Evolutionary conservation across 1,140 invertebrate species (phyloP).

Genomic region (Drosophila takahashii): DNA sequence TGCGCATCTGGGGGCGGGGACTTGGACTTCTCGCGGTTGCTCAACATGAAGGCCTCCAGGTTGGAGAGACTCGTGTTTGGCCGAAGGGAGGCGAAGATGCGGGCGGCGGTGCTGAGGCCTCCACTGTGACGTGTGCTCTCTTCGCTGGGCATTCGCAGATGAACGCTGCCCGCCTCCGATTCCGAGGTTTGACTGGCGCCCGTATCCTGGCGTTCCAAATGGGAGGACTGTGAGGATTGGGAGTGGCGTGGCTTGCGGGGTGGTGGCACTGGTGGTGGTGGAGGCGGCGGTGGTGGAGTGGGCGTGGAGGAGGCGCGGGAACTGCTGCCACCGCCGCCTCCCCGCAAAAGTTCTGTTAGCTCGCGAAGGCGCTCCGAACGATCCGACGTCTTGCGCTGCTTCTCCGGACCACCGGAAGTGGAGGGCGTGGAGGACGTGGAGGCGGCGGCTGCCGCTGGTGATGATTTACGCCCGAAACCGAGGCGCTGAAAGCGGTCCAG

Average conservation of each 20-base stretch:
- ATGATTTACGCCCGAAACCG: constrained; percentile 88
- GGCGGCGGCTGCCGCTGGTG: constrained; percentile 84
- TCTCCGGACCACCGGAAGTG: constrained; percentile 44
- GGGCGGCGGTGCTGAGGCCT: constrained; percentile 48
- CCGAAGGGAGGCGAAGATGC: constrained; percentile 65
- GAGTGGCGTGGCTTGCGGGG: constrained; percentile 70
- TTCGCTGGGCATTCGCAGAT: constrained; percentile 14
- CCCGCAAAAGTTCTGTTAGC: constrained; percentile 90
- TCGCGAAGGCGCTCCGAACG: constrained; percentile 90
- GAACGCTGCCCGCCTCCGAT: constrained; percentile 23
- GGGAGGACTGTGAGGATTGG: not conserved
- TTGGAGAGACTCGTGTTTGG: constrained; percentile 84
- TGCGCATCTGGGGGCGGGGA: constrained; percentile 66
- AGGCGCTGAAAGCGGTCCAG: constrained; percentile 92
- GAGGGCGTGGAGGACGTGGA: constrained; percentile 10
- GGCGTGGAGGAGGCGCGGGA: constrained; percentile 78
- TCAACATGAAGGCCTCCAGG: constrained; percentile 78
- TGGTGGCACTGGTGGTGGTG: constrained; percentile 68
- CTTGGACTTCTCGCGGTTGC: constrained; percentile 82
- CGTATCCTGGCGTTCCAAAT: constrained; percentile 64
- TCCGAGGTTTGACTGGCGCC: constrained; percentile 47
- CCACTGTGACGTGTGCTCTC: constrained; percentile 26
- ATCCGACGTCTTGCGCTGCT: constrained; percentile 78
- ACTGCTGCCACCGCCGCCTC: constrained; percentile 57
- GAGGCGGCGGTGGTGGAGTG: constrained; percentile 84